These are phyloP conservation scores for Siphamia tubifer DNA, from an alignment of 2,113 vertebrate genomes.

Conservation along the genomic window DNA sequence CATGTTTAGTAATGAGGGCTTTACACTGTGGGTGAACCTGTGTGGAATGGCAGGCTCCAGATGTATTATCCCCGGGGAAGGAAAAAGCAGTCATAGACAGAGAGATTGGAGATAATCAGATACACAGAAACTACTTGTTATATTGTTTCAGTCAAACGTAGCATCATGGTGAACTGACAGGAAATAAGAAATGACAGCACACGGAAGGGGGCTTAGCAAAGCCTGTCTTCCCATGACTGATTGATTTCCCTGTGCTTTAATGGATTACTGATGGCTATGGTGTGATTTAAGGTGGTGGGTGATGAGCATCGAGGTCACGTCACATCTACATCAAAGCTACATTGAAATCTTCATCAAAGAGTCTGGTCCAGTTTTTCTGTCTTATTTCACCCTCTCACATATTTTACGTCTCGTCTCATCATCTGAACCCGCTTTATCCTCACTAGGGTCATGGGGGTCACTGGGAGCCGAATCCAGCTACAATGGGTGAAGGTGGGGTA, in stretches of 20 bases:
- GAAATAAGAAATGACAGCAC: neutral
- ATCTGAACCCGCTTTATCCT: too few species aligned
- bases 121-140: neutral
- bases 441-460: too few species aligned
- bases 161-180: neutral
- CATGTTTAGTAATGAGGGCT: slow-evolving; percentile 24
- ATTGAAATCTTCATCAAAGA: slow-evolving; percentile 30
- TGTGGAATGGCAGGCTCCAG: neutral
- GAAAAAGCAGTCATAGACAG: neutral
- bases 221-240: neutral
- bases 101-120: neutral
- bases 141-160: neutral
- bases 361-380: neutral
- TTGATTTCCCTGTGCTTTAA: slow-evolving; percentile 6
- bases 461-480: too few species aligned
- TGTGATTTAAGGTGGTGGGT: neutral
- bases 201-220: neutral
- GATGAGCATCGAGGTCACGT: neutral
- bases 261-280: neutral
- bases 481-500: too few species aligned
- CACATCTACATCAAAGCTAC: slow-evolving; percentile 25
- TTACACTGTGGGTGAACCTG: slow-evolving; percentile 13
- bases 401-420: too few species aligned
- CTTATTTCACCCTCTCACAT: neutral
- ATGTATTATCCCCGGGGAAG: neutral